Evolutionary conservation across 2,797 vertebrate genomes (phyloP).

Genomic region (Thunnus albacares): DNA sequence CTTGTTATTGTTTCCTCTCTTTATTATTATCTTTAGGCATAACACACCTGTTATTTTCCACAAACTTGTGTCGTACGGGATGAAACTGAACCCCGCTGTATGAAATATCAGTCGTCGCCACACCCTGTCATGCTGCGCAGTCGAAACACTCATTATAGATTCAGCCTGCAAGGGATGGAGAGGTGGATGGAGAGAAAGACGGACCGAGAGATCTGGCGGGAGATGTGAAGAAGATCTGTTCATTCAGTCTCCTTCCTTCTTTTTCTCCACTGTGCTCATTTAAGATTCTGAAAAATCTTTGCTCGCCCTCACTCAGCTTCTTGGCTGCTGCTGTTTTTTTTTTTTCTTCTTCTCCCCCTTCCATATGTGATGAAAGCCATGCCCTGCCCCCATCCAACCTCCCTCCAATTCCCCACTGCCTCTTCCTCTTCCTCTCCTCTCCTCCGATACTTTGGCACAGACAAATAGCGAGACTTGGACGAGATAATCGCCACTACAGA

Average conservation of each 20-base stretch:
- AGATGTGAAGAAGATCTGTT: conserved; percentile 61
- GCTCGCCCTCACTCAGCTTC: conserved; percentile 24
- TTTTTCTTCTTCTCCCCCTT: conserved; percentile 10
- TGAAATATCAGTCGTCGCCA: conserved; percentile 61
- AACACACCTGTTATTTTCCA: background rate
- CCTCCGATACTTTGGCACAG: conserved; percentile 31
- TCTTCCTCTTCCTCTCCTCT: conserved; percentile 18
- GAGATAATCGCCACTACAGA: conserved; percentile 35
- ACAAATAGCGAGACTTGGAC: conserved; percentile 42
- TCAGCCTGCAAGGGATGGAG: conserved; percentile 57
- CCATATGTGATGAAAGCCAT: conserved; percentile 72
- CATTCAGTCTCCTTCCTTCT: conserved; percentile 42
- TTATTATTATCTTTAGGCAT: background rate
- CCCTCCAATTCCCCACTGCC: conserved; percentile 25
- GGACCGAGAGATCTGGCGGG: conserved; percentile 53
- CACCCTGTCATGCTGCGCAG: conserved; percentile 76
- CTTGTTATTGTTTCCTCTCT: conserved; percentile 9
- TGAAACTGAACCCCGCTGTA: conserved; percentile 18
- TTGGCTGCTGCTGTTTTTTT: conserved; percentile 24
- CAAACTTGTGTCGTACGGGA: background rate
- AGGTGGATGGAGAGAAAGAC: background rate
- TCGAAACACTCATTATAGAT: conserved; percentile 67
- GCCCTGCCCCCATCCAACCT: conserved; percentile 73
- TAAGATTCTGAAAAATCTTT: conserved; percentile 27
- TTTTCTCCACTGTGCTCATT: conserved; percentile 11